phyloP scores from a whole-genome alignment of 1,140 invertebrate genomes.

The Drosophila leontia region DNA sequence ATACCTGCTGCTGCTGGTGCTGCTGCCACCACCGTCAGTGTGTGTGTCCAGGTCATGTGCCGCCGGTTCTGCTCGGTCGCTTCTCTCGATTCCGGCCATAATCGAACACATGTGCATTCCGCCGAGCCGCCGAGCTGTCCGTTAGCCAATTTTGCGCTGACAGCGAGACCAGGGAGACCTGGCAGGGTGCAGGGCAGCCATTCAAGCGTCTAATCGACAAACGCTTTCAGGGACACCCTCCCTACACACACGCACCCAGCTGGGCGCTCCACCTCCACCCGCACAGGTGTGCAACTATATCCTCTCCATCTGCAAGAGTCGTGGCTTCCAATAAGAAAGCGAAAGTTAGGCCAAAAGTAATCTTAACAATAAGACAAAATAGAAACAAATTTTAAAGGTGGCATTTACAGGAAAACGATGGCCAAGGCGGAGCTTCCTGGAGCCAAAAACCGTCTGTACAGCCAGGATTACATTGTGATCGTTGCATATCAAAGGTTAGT shows the following conservation, averaged over 20 bases:
- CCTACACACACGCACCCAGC: conserved; percentile 12
- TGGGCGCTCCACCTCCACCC: background rate
- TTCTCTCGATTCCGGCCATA: conserved; percentile 68
- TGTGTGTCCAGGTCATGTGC: conserved; percentile 35
- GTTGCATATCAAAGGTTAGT: background rate
- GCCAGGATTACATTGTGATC: background rate
- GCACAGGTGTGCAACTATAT: conserved; percentile 52
- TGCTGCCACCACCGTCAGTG: conserved; percentile 1
- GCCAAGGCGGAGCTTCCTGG: background rate
- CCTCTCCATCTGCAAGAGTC: conserved; percentile 1
- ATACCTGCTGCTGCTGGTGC: background rate
- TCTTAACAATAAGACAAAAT: background rate
- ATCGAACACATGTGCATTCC: conserved; percentile 76
- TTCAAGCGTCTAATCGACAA: conserved; percentile 70
- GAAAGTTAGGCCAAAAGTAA: conserved; percentile 2
- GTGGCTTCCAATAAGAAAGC: background rate
- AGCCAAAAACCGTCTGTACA: background rate
- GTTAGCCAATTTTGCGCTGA: conserved; percentile 45
- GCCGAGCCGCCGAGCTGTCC: conserved; percentile 27
- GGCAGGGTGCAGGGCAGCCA: conserved; percentile 28
- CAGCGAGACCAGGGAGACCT: conserved; percentile 28
- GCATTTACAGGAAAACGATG: background rate
- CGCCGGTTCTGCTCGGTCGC: conserved; percentile 75
- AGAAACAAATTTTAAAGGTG: background rate
- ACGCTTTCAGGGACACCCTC: conserved; percentile 37